Conservation (phyloP, 2,888 invertebrate species). For the Scaptomyza caliginosa region DNA sequence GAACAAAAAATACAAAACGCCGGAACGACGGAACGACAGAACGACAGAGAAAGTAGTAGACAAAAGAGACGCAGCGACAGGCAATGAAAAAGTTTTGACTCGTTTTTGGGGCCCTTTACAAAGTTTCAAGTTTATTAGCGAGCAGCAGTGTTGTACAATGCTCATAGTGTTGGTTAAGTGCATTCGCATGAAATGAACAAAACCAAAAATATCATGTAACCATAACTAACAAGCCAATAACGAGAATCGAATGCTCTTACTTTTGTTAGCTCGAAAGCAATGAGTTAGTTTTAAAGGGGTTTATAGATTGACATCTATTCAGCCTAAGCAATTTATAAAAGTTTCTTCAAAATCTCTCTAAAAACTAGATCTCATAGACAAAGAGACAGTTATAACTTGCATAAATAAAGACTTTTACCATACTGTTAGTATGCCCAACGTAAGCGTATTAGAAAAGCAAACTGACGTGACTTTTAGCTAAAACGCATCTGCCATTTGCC, state of each 20-base stretch:
- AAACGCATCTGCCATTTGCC: slow-evolving; percentile 29
- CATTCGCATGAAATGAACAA: slow-evolving; percentile 18
- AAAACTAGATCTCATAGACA: no score
- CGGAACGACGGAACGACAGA: not conserved
- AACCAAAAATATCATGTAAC: slow-evolving; percentile 2
- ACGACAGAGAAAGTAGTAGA: not conserved
- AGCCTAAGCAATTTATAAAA: no score
- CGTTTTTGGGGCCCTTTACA: slow-evolving; percentile 35
- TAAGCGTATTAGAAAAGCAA: not conserved
- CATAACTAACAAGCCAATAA: not conserved
- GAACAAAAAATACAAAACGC: not conserved
- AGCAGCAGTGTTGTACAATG: slow-evolving; percentile 39
- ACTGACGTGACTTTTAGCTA: slow-evolving; percentile 5
- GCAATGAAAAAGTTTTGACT: slow-evolving; percentile 65
- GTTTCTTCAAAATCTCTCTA: no score
- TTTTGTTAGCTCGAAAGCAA: no score
- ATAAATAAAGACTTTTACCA: no score
- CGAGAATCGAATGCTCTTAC: not conserved
- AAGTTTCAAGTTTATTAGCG: slow-evolving; percentile 73
- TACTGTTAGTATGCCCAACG: not conserved
- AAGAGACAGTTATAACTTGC: no score
- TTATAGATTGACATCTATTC: no score
- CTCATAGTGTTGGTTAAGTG: slow-evolving; percentile 56
- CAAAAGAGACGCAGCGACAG: slow-evolving; percentile 13
- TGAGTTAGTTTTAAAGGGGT: no score